These are phyloP conservation scores for Phalloptychus januarius DNA, from an alignment of 2,797 vertebrate genomes.

Conservation along the genomic window DNA sequence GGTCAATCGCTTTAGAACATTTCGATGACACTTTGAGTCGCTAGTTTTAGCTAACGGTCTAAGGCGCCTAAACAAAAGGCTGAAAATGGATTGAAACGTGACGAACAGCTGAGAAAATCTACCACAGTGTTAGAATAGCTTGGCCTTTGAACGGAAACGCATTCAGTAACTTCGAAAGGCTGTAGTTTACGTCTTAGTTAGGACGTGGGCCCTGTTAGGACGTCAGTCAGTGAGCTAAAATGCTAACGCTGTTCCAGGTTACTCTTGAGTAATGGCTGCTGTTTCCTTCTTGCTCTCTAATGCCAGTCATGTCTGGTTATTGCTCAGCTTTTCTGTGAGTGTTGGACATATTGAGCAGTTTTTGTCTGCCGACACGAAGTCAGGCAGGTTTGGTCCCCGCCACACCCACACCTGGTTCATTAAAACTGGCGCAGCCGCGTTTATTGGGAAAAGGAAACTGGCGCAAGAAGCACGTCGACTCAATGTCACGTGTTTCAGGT, in stretches of 20 bases:
- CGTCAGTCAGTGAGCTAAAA: slow-evolving; percentile 28
- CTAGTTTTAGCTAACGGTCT: rapidly evolving
- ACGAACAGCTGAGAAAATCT: background rate
- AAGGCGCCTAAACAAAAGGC: background rate
- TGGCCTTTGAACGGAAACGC: rapidly evolving
- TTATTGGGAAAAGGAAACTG: background rate
- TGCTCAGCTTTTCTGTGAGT: background rate
- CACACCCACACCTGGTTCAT: background rate
- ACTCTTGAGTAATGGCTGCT: rapidly evolving
- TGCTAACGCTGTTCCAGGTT: slow-evolving; percentile 44
- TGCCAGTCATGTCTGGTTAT: background rate
- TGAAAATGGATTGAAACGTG: background rate
- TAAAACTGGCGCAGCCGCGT: background rate
- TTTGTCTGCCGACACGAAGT: background rate
- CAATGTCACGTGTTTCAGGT: background rate
- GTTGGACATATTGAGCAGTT: background rate
- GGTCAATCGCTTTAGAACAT: background rate
- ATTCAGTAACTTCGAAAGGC: rapidly evolving
- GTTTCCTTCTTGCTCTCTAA: background rate
- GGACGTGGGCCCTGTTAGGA: background rate
- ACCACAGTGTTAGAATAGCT: background rate
- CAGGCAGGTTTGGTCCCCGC: background rate
- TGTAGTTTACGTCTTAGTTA: rapidly evolving
- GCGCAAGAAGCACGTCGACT: background rate
- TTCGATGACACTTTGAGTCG: background rate